Conservation (phyloP, 2,888 invertebrate genomes). For the Parnassius glacialis region DNA sequence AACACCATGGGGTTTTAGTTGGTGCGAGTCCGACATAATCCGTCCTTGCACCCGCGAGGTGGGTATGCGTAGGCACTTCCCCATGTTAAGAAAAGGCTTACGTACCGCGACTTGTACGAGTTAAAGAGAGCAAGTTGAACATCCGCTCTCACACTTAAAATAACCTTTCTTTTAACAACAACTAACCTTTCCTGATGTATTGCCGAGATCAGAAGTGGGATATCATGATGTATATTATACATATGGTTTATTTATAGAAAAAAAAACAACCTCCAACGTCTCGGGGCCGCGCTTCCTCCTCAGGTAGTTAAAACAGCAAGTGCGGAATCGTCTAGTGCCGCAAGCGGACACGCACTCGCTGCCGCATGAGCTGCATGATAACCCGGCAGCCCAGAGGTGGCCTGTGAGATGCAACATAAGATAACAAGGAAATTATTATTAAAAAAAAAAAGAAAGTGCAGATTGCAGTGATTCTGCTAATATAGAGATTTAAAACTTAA, state of each 20-base stretch:
- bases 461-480: no score
- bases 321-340: slow-evolving; percentile 85
- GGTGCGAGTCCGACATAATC: no score
- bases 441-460: no score
- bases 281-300: slow-evolving; percentile 78
- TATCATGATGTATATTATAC: no score
- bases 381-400: slow-evolving; percentile 72
- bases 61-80: no score
- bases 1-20: no score
- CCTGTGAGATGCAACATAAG: slow-evolving; percentile 40
- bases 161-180: not conserved
- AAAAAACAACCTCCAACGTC: slow-evolving; percentile 41
- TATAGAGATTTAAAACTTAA: no score
- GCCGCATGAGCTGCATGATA: slow-evolving; percentile 85
- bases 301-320: slow-evolving; percentile 87
- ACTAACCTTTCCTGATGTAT: no score
- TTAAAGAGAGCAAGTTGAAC: not conserved
- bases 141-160: not conserved
- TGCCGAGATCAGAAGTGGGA: no score
- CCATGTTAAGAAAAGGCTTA: no score
- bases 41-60: no score
- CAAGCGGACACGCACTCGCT: slow-evolving; percentile 84
- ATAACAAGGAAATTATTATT: no score
- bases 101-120: not conserved
- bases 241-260: not conserved